Base-by-base conservation (phyloP, 1,140 invertebrate species). In the Drosophila oshimai region DNA sequence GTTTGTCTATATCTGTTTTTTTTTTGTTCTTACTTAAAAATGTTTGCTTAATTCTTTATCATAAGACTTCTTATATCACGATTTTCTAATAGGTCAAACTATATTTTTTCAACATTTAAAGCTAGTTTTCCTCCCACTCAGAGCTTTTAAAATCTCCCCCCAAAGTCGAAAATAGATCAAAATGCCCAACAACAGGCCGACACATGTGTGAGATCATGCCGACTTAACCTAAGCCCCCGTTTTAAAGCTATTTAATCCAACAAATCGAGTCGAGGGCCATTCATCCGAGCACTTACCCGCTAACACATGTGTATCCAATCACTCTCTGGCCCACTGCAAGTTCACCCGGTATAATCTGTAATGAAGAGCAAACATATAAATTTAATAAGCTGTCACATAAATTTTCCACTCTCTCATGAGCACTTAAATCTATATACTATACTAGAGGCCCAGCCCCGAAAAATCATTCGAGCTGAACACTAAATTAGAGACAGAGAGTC, bases 381-480 rank as follows among this genome's bases (percentile, higher is more conserved):
- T 86, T 86, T 86, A 86, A 86, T 87, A 86, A 80, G 75, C 75
- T 80, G 80, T 61, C 71, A 72, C 75, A 86, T 86, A 80, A 86
- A 86, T 86, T 75, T 67, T 41, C 47, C 34, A 26, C 60, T 73
- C 67, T 65, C 58, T 39, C 58, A 65, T 50, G 62, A 67, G 79
- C 79, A 78, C 79, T 83, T 83, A 83, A 75, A 65, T 31, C 62
- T 33, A 65, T 65, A 24, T 34, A 39, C 44, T 22, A 37, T 51
- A 49, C 39, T 31, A 72, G 53, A 34, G 7, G 7, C 28, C 31
- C 47, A 34, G 33, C 33, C 20, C 37, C 17, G 5, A 62, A 62
- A 64, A 61, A 20, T 49, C 47, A 34, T 42, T 47, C 20, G 36
- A 62, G 50, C 33, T 50, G 31, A 70, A 71, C 74, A 68, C 68